These are phyloP conservation scores for Nyctalus aviator DNA, from an alignment of 2,797 vertebrate species.

Conservation along the genomic window DNA sequence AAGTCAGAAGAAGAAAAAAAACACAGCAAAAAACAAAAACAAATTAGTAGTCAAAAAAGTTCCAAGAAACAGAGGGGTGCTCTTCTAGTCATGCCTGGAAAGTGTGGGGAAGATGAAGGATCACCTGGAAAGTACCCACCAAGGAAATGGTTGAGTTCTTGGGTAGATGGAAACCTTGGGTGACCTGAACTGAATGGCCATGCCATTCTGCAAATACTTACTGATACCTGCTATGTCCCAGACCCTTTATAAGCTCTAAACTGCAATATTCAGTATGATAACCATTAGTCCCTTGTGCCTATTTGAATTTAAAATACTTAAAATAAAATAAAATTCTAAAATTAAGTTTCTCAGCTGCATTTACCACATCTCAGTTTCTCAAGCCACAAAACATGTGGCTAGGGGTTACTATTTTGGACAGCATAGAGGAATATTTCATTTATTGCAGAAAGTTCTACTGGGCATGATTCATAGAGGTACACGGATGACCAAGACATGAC, in stretches of 20 bases:
- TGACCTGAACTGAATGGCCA: not conserved
- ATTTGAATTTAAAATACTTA: not conserved
- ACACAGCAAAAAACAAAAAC: slow-evolving; percentile 40
- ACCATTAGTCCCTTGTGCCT: not conserved
- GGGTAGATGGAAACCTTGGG: not conserved
- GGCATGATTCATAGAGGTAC: no score
- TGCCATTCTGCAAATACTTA: not conserved
- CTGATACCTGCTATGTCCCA: not conserved
- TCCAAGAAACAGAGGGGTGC: not conserved
- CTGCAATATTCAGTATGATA: not conserved
- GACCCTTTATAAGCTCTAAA: not conserved
- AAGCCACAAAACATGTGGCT: not conserved
- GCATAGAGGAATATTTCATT: not conserved
- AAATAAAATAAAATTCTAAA: slow-evolving; percentile 35
- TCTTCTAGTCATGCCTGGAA: not conserved
- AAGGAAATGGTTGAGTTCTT: not conserved
- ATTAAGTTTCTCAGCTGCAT: not conserved
- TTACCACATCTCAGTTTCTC: not conserved
- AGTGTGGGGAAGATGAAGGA: not conserved
- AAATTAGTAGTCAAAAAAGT: slow-evolving; percentile 52
- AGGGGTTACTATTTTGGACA: not conserved
- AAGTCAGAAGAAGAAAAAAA: not conserved
- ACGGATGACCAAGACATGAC: not conserved
- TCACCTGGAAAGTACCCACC: not conserved
- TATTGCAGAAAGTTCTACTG: not conserved